These are phyloP conservation scores for Neoniphon sammara DNA, from an alignment of 2,797 vertebrate genomes.

Conservation along the genomic window DNA sequence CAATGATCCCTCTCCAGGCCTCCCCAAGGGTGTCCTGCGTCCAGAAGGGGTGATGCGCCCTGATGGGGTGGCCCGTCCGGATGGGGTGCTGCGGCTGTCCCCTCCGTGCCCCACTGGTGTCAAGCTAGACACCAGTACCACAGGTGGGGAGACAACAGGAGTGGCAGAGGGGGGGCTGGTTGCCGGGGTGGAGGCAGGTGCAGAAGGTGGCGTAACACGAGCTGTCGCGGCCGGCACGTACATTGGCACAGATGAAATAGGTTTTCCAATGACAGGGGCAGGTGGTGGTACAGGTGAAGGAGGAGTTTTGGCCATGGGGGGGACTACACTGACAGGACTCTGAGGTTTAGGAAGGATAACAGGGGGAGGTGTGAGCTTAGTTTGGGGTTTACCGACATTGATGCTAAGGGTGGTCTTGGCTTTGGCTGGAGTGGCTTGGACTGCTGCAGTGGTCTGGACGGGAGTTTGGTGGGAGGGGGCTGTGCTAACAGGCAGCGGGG, in stretches of 20 bases:
- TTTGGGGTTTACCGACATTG: conserved; percentile 78
- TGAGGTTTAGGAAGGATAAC: conserved; percentile 82
- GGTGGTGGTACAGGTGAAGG: conserved; percentile 67
- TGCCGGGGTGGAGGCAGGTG: conserved; percentile 42
- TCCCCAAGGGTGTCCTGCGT: conserved; percentile 79
- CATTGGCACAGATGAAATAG: conserved; percentile 85
- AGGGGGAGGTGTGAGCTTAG: conserved; percentile 73
- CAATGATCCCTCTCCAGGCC: conserved; percentile 82
- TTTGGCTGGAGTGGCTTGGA: conserved; percentile 69
- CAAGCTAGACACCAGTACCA: conserved; percentile 83
- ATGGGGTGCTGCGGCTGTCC: conserved; percentile 68
- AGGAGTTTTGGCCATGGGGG: conserved; percentile 62
- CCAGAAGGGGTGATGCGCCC: conserved; percentile 81
- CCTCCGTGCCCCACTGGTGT: conserved; percentile 81
- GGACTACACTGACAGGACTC: conserved; percentile 70
- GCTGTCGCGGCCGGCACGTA: conserved; percentile 73
- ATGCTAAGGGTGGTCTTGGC: conserved; percentile 82
- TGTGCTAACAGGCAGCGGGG: conserved; percentile 18
- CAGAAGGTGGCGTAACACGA: conserved; percentile 62
- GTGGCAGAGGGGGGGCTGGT: conserved; percentile 47
- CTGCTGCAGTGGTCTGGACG: conserved; percentile 66
- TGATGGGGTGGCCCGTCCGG: conserved; percentile 73
- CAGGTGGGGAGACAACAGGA: conserved; percentile 66
- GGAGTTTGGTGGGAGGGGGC: conserved; percentile 40
- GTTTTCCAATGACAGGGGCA: conserved; percentile 80